Evolutionary conservation across 2,888 invertebrate species (phyloP).

Genomic region (Lordiphosa fenestrarum): DNA sequence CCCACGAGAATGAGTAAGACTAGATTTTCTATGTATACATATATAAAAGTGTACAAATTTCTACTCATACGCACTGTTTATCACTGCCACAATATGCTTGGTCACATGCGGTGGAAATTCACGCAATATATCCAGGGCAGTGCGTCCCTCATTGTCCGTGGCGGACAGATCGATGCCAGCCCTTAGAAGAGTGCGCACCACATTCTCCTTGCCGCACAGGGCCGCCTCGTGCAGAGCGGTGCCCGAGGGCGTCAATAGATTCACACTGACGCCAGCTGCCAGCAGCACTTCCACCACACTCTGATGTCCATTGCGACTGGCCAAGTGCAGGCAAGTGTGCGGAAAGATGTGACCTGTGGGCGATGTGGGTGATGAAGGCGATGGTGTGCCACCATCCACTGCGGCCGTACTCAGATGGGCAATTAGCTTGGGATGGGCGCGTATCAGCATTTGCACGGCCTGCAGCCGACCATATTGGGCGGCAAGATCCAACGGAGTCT

Average conservation of each 20-base stretch:
- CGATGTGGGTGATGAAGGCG: slow-evolving; percentile 69
- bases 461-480: slow-evolving; percentile 93
- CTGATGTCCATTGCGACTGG: slow-evolving; percentile 94
- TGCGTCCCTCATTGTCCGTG: slow-evolving; percentile 89
- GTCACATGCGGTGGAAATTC: slow-evolving; percentile 95
- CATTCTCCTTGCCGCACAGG: slow-evolving; percentile 93
- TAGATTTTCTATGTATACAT: too few relatives aligned
- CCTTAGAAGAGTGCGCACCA: slow-evolving; percentile 90
- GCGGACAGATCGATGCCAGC: slow-evolving; percentile 91
- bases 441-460: slow-evolving; percentile 92
- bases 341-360: slow-evolving; percentile 71
- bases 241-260: slow-evolving; percentile 91
- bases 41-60: too few relatives aligned
- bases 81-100: slow-evolving; percentile 91
- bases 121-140: slow-evolving; percentile 91
- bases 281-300: slow-evolving; percentile 91
- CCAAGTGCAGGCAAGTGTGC: slow-evolving; percentile 95
- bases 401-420: slow-evolving; percentile 83
- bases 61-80: slow-evolving; percentile 85
- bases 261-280: slow-evolving; percentile 92
- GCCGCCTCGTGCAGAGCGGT: slow-evolving; percentile 97
- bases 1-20: too few relatives aligned
- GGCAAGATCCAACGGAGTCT: slow-evolving; percentile 96
- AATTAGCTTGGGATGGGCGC: slow-evolving; percentile 91
- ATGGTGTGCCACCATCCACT: slow-evolving; percentile 52